Evolutionary conservation across 2,113 vertebrate genomes (phyloP).

Genomic region (Capreolus pygargus): DNA sequence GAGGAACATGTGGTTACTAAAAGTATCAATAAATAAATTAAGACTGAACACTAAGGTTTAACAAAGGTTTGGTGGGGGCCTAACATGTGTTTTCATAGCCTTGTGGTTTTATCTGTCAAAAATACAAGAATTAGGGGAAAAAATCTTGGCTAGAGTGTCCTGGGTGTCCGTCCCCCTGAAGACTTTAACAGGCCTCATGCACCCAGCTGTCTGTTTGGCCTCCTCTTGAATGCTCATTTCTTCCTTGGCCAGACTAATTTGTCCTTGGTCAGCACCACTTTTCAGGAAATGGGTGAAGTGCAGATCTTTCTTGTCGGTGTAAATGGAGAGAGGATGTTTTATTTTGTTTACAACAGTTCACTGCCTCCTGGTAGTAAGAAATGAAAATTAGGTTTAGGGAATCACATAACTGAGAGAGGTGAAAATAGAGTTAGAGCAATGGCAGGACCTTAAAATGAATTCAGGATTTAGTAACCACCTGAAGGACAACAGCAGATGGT

Average conservation of each 20-base stretch:
- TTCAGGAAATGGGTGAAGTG: neutral
- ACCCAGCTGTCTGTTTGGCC: neutral
- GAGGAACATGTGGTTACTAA: neutral
- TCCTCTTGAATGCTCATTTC: neutral
- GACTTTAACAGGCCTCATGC: neutral
- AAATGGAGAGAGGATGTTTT: conserved; percentile 45
- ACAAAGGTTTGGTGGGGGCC: neutral
- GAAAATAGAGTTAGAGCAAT: conserved; percentile 58
- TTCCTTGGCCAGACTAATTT: neutral
- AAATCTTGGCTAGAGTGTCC: neutral
- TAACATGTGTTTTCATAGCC: neutral
- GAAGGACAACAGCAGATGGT: conserved; percentile 70
- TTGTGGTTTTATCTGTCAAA: neutral
- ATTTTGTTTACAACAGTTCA: conserved; percentile 54
- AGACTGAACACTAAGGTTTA: neutral
- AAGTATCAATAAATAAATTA: neutral
- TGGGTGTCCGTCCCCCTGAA: neutral
- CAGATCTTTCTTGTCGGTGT: neutral
- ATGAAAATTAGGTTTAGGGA: conserved; percentile 49
- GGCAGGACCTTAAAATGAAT: conserved; percentile 62
- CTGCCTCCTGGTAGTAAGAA: conserved; percentile 45
- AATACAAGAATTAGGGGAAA: neutral
- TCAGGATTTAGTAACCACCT: conserved; percentile 54
- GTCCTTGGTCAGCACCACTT: neutral
- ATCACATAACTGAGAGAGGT: conserved; percentile 40